Evolutionary conservation across 2,113 vertebrate species (phyloP).

Genomic region (Centropristis striata): DNA sequence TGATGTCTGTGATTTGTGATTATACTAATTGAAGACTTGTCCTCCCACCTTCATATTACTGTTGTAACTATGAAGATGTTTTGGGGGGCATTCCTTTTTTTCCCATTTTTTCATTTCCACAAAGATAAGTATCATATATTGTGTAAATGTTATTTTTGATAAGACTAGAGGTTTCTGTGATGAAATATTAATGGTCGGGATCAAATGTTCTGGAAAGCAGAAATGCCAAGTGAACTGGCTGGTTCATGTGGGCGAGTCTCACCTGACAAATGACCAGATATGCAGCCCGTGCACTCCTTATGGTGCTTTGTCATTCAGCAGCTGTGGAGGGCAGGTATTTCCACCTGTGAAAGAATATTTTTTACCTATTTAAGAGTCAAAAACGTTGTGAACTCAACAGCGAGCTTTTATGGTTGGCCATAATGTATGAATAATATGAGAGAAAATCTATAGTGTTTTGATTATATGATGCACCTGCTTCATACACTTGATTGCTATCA

Average conservation of each 20-base stretch:
- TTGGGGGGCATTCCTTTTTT: not conserved
- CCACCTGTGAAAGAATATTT: no score
- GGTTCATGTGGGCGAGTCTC: slow-evolving; percentile 59
- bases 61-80: not conserved
- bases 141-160: not conserved
- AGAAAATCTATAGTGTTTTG: no score
- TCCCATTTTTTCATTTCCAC: not conserved
- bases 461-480: no score
- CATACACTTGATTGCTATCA: no score
- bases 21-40: slow-evolving; percentile 44
- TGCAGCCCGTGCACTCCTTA: slow-evolving; percentile 50
- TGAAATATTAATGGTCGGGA: slow-evolving; percentile 25
- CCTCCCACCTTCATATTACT: not conserved
- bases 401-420: no score
- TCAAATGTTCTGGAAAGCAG: slow-evolving; percentile 20
- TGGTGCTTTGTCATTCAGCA: slow-evolving; percentile 32
- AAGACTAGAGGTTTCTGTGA: slow-evolving; percentile 2
- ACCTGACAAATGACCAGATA: slow-evolving; percentile 67
- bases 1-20: slow-evolving; percentile 64
- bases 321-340: not conserved
- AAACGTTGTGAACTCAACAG: no score
- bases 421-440: no score
- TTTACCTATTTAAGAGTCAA: no score
- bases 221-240: slow-evolving; percentile 1
- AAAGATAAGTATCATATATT: not conserved